Percentiles rank a stretch among this genome's conserved stretches.
phyloP scores from a whole-genome alignment of 2,888 invertebrate genomes.

The Vannuccia rotundouncinata region DNA sequence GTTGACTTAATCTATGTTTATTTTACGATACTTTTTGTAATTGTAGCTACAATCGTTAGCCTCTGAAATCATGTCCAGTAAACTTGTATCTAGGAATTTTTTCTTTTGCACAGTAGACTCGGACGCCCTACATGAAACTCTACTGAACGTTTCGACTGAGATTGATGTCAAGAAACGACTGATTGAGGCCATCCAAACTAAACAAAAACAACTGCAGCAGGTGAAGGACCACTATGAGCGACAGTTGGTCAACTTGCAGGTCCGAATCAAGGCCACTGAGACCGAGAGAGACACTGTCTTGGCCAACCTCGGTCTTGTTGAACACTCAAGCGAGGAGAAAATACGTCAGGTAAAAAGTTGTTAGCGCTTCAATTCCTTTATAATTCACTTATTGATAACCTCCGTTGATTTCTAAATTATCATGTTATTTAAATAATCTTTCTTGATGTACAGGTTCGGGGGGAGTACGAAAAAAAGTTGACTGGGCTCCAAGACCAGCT shows the following conservation, averaged over 20 bases:
- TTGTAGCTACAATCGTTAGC: too few relatives aligned
- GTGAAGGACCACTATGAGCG: conserved; percentile 86
- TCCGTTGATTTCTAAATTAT: too few relatives aligned
- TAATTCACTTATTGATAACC: too few relatives aligned
- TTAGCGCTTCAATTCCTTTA: too few relatives aligned
- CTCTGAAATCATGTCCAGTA: too few relatives aligned
- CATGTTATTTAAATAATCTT: too few relatives aligned
- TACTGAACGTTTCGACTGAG: conserved; percentile 81
- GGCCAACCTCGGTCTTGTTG: conserved; percentile 51
- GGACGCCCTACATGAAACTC: conserved; percentile 64
- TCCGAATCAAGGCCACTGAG: conserved; percentile 77
- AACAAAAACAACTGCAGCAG: conserved; percentile 74
- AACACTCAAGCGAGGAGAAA: conserved; percentile 37
- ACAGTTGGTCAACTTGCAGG: conserved; percentile 73
- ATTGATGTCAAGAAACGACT: conserved; percentile 87
- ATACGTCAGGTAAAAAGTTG: conserved; percentile 62
- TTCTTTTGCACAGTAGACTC: too few relatives aligned
- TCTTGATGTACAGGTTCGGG: conserved; percentile 71
- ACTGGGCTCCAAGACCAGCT: conserved; percentile 63
- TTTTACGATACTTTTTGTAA: too few relatives aligned
- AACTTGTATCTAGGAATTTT: too few relatives aligned
- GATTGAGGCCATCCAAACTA: conserved; percentile 83
- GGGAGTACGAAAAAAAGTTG: conserved; percentile 81
- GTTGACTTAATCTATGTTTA: too few relatives aligned
- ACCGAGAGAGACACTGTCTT: conserved; percentile 83